Evolutionary conservation across 2,888 invertebrate species (phyloP), one percentile per base, ranked within the genome.

Genomic region (Erebia palarica): DNA sequence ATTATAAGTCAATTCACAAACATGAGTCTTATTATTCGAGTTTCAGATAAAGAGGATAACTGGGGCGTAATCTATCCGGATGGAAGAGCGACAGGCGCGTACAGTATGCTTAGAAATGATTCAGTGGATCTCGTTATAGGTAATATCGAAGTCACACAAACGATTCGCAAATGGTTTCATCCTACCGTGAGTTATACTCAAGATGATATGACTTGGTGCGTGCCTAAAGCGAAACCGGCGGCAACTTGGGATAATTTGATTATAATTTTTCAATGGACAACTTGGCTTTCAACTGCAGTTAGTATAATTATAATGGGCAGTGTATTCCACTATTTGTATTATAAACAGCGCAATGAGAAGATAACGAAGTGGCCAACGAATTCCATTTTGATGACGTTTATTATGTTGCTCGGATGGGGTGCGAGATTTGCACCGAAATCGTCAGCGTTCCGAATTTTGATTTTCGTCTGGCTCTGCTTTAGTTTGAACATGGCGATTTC

Each of bases 141-240:
- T 9, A 92, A 93, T 75, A 88, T 94, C 69, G 92, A 93, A 84
- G 92, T 92, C 0, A 91, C 93, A 1, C 88, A 83, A 76, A 84
- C 82, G 14, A 85, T 91, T 10, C 81, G 94, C 10, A 90, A 86
- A 75, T 92, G 90, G 89, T 93, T 93, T 63, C 81, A 93, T 77
- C 89, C 92, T 0, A 92, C 93, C 0, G 85, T 90, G 5, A 92
- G 90, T 71, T 93, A 93, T 73, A 88, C 89, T 7, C 94, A 94
- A 79, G 94, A 94, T 68, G 93, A 93, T 73, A 92, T 93, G 86
- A 93, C 93, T 0, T 91, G 93, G 85, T 94, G 94, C 65, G 83
- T 93, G 0, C 91, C 92, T 0, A 91, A 82, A 80, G 90, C 94
- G 5, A 84, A 84, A 0, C 84, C 84, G 76, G 92, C 92, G 0